Evolutionary conservation across 2,888 invertebrate genomes (phyloP), one percentile per base, ranked within the genome.

Genomic region (Chaetoderma sp.): DNA sequence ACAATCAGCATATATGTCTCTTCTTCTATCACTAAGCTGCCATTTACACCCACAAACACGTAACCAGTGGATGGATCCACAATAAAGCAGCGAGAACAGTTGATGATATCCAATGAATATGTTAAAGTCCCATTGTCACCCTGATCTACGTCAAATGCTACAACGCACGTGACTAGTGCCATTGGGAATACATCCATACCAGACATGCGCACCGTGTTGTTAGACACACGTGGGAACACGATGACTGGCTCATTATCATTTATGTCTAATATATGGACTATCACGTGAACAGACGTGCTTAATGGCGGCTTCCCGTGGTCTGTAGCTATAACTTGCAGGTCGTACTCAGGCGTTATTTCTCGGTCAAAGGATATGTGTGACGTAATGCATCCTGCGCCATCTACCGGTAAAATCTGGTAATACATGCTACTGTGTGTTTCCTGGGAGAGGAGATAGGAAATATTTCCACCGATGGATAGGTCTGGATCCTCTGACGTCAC

Each of bases 361-460:
- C 80, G 60, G 65, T 80, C 80, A 4, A 80, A 70, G 28, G 55
- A 63, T 23, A 66, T 71, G 21, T 68, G 72, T 16, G 78, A 72
- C 54, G 71, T 70, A 5, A 80, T 65, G 10, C 69, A 60, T 36
- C 58, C 16, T 60, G 44, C 10, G 13, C n/a, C n/a, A n/a, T n/a
- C n/a, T n/a, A n/a, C n/a, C n/a, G 70, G 64, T 30, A 50, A 61
- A 13, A 60, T 8, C 36, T 70, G 69, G 42, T 75, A 73, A 13
- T 56, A 52, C 49, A 75, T 73, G 28, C 70, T 60, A 32, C 61
- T 54, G 10, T 44, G 93, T 84, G 95, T 95, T 3, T 95, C 95
- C 1, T 69, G 64, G 21, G 65, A 62, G 21, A 80, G 58, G 49
- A 65, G 62, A 60, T 76, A 82, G 33, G 65, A 65, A 27, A 82